Evolutionary conservation across 2,113 vertebrate genomes (phyloP).

Genomic region (Lepisosteus oculatus): DNA sequence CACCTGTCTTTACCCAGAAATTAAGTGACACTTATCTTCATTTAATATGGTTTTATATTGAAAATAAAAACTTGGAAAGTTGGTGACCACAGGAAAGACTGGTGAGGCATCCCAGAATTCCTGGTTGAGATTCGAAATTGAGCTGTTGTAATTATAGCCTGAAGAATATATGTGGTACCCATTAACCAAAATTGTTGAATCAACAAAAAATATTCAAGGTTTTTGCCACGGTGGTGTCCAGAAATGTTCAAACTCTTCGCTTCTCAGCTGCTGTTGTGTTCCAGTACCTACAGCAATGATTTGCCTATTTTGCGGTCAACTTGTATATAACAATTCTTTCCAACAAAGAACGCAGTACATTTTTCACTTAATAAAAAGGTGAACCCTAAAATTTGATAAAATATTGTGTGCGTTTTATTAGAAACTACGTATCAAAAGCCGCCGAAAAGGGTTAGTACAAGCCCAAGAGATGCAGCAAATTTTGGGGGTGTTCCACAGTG

Average conservation of each 20-base stretch:
- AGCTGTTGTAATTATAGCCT: slow-evolving; percentile 81
- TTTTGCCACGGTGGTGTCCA: slow-evolving; percentile 65
- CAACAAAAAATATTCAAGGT: slow-evolving; percentile 73
- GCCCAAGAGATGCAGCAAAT: too few species aligned
- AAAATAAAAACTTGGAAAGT: slow-evolving; percentile 62
- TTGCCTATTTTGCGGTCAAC: slow-evolving; percentile 51
- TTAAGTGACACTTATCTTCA: slow-evolving; percentile 41
- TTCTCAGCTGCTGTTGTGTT: slow-evolving; percentile 61
- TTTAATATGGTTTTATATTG: slow-evolving; percentile 28
- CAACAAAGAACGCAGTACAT: slow-evolving; percentile 22
- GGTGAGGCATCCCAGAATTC: slow-evolving; percentile 64
- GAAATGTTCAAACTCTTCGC: slow-evolving; percentile 63
- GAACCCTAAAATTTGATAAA: too few species aligned
- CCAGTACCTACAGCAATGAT: slow-evolving; percentile 69
- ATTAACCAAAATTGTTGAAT: slow-evolving; percentile 82
- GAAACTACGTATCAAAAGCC: too few species aligned
- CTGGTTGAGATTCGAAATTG: slow-evolving; percentile 72
- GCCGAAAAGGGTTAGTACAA: too few species aligned
- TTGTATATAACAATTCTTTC: slow-evolving; percentile 24
- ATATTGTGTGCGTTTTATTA: too few species aligned
- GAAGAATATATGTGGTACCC: slow-evolving; percentile 76
- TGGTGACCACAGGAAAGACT: slow-evolving; percentile 64
- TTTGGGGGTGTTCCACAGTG: too few species aligned
- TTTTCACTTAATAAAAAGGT: slow-evolving; percentile 19
- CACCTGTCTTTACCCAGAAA: slow-evolving; percentile 58